A percentile compares a stretch with the other conserved stretches of the same genome.
Evolutionary conservation across 1,140 invertebrate genomes (phyloP).

Genomic region (Zophobas atratus): DNA sequence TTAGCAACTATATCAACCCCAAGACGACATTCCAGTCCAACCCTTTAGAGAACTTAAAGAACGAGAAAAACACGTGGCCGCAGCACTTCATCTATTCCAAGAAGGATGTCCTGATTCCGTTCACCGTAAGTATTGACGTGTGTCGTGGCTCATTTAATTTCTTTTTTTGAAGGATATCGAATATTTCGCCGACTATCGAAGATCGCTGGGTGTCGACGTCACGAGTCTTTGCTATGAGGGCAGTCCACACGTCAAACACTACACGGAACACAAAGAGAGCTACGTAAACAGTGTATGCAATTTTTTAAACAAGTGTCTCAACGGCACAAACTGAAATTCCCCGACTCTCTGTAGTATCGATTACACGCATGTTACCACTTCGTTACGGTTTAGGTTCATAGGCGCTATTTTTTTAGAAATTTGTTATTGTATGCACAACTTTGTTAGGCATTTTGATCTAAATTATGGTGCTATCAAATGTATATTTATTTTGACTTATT

Average conservation of each 20-base stretch:
- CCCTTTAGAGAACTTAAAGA: slow-evolving; percentile 69
- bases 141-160: background rate
- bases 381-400: background rate
- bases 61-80: slow-evolving; percentile 72
- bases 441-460: slow-evolving; percentile 11
- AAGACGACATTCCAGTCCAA: slow-evolving; percentile 65
- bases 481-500: slow-evolving; percentile 23
- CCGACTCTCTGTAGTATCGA: background rate
- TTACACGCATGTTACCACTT: slow-evolving; percentile 3
- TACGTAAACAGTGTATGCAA: slow-evolving; percentile 75
- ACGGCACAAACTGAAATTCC: slow-evolving; percentile 48
- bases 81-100: slow-evolving; percentile 85
- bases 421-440: slow-evolving; percentile 4
- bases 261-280: slow-evolving; percentile 73
- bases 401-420: slow-evolving; percentile 18
- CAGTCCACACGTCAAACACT: slow-evolving; percentile 81
- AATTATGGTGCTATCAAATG: slow-evolving; percentile 24
- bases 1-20: slow-evolving; percentile 64
- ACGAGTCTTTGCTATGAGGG: slow-evolving; percentile 76
- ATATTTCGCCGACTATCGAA: slow-evolving; percentile 73
- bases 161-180: slow-evolving; percentile 72
- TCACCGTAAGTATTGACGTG: slow-evolving; percentile 67
- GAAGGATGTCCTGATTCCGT: slow-evolving; percentile 75
- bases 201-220: slow-evolving; percentile 74
- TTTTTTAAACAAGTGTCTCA: slow-evolving; percentile 75